Percentiles rank a stretch among this genome's conserved stretches.
These are phyloP conservation scores for Acanthornis magna DNA, from an alignment of 2,797 vertebrate species.

Conservation along the genomic window DNA sequence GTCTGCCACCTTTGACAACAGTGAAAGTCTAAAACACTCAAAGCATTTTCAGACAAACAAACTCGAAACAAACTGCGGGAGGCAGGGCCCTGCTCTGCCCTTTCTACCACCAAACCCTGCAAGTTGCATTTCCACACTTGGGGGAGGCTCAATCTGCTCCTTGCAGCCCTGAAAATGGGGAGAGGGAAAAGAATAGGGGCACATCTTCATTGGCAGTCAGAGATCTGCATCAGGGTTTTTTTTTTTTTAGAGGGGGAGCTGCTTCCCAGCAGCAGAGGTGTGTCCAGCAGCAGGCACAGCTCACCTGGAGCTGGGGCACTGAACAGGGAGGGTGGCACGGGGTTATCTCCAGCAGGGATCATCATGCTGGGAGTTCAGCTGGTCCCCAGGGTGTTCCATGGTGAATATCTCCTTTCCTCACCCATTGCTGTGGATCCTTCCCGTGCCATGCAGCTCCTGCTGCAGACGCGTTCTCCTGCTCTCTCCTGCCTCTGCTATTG, in stretches of 20 bases:
- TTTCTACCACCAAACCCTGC: neutral
- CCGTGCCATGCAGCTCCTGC: neutral
- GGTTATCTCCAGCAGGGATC: neutral
- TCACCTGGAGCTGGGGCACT: neutral
- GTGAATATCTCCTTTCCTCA: neutral
- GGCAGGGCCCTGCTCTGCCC: neutral
- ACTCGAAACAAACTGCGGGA: neutral
- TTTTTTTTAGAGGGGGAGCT: neutral
- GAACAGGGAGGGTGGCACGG: neutral
- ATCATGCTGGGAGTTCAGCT: neutral
- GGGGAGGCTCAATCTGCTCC: neutral
- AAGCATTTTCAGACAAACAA: constrained; percentile 17
- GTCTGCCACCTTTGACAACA: constrained; percentile 46
- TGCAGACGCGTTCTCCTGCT: rapidly evolving
- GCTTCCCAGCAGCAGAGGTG: neutral
- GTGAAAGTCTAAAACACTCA: neutral
- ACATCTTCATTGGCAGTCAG: neutral
- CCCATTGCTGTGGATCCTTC: rapidly evolving
- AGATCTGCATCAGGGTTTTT: neutral
- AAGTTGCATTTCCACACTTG: neutral
- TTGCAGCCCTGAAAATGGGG: neutral
- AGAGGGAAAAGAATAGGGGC: neutral
- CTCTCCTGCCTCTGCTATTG: neutral
- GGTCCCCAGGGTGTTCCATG: neutral
- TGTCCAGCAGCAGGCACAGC: neutral